Evolutionary conservation across 2,113 vertebrate genomes (phyloP), one percentile per base, ranked within the genome.

Genomic region (Bagarius yarrelli): DNA sequence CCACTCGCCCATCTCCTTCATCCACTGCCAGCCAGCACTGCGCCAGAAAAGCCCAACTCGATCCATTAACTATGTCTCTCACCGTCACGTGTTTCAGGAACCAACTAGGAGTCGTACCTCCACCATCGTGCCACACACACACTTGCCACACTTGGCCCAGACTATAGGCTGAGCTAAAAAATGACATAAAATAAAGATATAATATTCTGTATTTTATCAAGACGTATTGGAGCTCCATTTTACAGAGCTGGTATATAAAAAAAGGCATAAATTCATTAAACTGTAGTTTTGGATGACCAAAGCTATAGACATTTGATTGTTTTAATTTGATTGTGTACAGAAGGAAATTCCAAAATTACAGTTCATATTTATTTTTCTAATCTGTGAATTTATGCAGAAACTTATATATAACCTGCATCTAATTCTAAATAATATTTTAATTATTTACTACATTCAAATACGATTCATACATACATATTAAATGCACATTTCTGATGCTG

Each of bases 121-220:
- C 81, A 86, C 91, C 90, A 87, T 94, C 89, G 1, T 95, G 95
- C 95, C 95, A 96, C 76, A 96, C 88, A 73, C 88, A 89, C 81
- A 95, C 71, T 76, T 91, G 93, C 89, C 85, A 86, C 50, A 96
- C 85, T 0, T 84, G 82, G 19, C 95, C 95, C 81, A 96, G 89
- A 55, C 75, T 88, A 2, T 90, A 87, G 1, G 92, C 83, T 30
- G 89, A n/a, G 71, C 95, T 96, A 87, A 79, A 64, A 71, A 13
- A 16, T 14, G 6, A 77, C 6, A 76, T 1, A 76, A 6, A 5
- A 52, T 52, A 21, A 6, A 2, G 50, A 53, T 72, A 3, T 32
- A 18, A 53, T 30, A 53, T 72, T 32, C 9, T 47, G 44, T 47
- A 47, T 47, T 47, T 8, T 11, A 47, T 47, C 44, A 47, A 47